Percentiles rank a stretch among this genome's conserved stretches.
Conservation (phyloP, 2,113 vertebrate genomes). For the Trichomycterus rosablanca region DNA sequence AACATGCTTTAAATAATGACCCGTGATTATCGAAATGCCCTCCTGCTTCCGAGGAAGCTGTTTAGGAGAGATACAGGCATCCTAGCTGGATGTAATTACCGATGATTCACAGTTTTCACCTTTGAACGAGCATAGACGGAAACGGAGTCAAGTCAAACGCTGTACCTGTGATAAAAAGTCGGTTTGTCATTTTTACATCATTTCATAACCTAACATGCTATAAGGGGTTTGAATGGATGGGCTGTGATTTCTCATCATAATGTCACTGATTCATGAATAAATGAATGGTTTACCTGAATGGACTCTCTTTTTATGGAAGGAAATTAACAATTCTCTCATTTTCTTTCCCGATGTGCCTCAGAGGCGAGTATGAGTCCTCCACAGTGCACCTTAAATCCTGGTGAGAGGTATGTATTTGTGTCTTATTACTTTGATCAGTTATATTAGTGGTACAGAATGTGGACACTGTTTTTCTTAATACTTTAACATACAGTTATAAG, state of each 20-base stretch:
- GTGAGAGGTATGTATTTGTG: constrained; percentile 63
- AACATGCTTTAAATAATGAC: constrained; percentile 8
- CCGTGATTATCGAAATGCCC: constrained; percentile 8
- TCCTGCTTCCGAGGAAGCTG: constrained; percentile 1
- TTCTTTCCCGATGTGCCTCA: constrained; percentile 24
- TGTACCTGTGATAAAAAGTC: neutral
- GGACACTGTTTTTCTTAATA: too few species aligned
- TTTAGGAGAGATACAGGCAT: constrained; percentile 11
- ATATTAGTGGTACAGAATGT: too few species aligned
- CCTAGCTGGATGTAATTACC: constrained; percentile 17
- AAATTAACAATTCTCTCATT: neutral
- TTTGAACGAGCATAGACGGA: constrained; percentile 5
- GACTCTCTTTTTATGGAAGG: neutral
- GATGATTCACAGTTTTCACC: constrained; percentile 20
- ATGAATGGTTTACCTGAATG: neutral
- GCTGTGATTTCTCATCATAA: neutral
- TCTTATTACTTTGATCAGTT: neutral
- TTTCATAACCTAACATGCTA: neutral
- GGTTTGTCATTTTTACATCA: neutral
- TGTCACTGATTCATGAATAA: constrained; percentile 1
- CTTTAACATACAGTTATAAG: too few species aligned
- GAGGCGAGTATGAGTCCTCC: constrained; percentile 65
- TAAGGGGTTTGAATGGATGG: neutral
- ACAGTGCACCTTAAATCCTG: constrained; percentile 56
- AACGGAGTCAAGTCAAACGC: neutral